These are phyloP conservation scores for Leptodactylus fallax DNA, from an alignment of 2,797 vertebrate species.

Conservation along the genomic window DNA sequence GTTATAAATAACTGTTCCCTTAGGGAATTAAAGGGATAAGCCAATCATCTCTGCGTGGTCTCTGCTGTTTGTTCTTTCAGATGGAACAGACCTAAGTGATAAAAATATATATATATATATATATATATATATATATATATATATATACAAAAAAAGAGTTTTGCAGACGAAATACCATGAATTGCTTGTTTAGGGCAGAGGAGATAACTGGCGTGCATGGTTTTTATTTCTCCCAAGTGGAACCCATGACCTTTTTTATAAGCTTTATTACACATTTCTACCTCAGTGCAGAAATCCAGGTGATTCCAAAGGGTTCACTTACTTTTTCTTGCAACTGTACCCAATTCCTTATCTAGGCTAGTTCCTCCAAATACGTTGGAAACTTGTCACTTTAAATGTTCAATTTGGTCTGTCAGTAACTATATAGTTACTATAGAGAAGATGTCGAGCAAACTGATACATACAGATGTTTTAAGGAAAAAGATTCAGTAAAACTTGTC, in stretches of 20 bases:
- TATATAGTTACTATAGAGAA: too few species aligned
- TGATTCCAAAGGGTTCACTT: too few species aligned
- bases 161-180: neutral
- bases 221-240: neutral
- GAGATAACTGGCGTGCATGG: neutral
- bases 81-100: slow-evolving; percentile 14
- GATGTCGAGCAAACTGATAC: too few species aligned
- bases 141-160: neutral
- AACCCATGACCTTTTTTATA: neutral
- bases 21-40: slow-evolving; percentile 12
- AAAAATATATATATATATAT: neutral
- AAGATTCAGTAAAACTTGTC: too few species aligned
- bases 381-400: too few species aligned
- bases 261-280: neutral
- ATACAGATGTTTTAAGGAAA: too few species aligned
- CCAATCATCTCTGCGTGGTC: slow-evolving; percentile 34
- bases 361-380: too few species aligned
- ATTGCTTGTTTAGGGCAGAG: neutral
- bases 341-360: too few species aligned
- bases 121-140: neutral
- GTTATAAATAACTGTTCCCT: slow-evolving; percentile 41
- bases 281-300: too few species aligned
- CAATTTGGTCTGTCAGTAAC: too few species aligned
- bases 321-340: too few species aligned
- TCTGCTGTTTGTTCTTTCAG: slow-evolving; percentile 34